These are phyloP conservation scores for Poeciliopsis presidionis DNA, from an alignment of 2,797 vertebrate species.

Conservation along the genomic window DNA sequence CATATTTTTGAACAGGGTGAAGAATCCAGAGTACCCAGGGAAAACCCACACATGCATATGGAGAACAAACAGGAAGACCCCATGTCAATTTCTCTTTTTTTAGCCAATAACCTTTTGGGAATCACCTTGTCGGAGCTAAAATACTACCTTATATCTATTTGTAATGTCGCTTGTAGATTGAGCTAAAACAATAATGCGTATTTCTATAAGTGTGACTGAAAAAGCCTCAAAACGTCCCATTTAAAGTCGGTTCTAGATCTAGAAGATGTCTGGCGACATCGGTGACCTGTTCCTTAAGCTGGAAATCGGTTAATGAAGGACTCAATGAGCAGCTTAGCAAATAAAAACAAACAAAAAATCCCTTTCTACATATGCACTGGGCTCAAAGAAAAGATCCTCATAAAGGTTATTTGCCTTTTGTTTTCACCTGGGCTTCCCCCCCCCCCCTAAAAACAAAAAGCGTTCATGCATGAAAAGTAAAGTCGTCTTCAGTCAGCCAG, in stretches of 20 bases:
- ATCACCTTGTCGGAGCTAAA: background rate
- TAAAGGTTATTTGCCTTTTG: background rate
- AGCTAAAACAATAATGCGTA: background rate
- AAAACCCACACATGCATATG: background rate
- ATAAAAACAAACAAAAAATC: background rate
- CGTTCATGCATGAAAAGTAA: background rate
- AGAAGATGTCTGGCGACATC: background rate
- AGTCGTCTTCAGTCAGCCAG: background rate
- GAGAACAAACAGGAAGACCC: background rate
- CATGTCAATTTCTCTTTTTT: background rate
- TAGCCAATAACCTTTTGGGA: background rate
- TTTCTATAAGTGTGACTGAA: background rate
- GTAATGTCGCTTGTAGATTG: background rate
- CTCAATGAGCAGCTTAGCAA: background rate
- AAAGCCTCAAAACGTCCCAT: background rate
- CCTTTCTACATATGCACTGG: background rate
- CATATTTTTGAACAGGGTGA: background rate
- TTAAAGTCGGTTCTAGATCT: background rate
- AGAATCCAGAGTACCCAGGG: background rate
- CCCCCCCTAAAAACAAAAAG: background rate
- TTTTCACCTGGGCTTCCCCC: too few relatives aligned
- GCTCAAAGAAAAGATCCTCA: background rate
- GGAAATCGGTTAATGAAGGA: background rate
- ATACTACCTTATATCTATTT: background rate
- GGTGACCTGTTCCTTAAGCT: background rate